These are phyloP conservation scores for Eospalax fontanierii DNA, from an alignment of 2,797 vertebrate species.

Conservation along the genomic window DNA sequence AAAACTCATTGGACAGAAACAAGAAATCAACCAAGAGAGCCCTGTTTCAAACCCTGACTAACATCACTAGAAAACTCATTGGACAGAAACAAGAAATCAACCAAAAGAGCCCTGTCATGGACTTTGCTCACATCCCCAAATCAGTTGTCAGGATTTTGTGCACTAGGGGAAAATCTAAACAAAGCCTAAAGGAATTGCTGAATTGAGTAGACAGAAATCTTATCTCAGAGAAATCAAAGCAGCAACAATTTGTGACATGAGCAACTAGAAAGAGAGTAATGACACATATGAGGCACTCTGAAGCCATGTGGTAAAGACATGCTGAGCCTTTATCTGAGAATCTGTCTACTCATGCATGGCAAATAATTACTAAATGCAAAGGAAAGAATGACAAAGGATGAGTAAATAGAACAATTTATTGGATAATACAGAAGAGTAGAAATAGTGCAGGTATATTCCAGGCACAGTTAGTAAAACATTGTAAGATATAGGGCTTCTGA, in stretches of 20 bases:
- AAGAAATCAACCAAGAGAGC: not conserved
- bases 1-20: not conserved
- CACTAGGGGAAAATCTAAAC: not conserved
- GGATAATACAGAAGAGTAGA: not conserved
- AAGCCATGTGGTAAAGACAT: not conserved
- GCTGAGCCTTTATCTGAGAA: not conserved
- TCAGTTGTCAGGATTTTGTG: not conserved
- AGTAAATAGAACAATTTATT: not conserved
- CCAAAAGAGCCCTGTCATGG: not conserved
- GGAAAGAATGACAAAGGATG: constrained; percentile 6
- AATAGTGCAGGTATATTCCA: not conserved
- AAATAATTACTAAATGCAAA: not conserved
- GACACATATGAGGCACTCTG: not conserved
- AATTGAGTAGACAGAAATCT: not conserved
- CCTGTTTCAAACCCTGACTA: not conserved
- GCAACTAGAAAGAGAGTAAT: not conserved
- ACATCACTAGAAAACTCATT: not conserved
- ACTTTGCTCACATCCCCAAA: no score
- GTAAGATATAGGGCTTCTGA: not conserved
- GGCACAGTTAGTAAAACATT: not conserved
- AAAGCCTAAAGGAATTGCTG: not conserved
- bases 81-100: not conserved
- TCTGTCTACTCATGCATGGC: not conserved
- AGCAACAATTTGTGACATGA: not conserved
- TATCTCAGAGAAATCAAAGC: not conserved